Percentiles rank a stretch among this genome's conserved stretches.
Evolutionary conservation across 2,888 invertebrate species (phyloP).

Genomic region (Nudaria mundana): DNA sequence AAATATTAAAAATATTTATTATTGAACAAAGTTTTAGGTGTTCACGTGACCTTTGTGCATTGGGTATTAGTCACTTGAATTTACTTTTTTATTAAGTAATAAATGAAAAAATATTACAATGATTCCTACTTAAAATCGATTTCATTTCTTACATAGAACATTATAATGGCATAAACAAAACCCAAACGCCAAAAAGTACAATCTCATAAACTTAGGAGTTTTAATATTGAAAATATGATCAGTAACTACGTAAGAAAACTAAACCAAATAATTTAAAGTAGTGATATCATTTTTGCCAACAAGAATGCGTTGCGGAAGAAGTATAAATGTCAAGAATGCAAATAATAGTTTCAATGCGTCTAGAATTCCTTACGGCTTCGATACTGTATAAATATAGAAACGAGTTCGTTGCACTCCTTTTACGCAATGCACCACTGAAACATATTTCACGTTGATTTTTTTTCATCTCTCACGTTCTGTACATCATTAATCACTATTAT

Average conservation of each 20-base stretch:
- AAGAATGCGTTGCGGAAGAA: slow-evolving; percentile 47
- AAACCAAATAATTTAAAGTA: slow-evolving; percentile 19
- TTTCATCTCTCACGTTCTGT: slow-evolving; percentile 21
- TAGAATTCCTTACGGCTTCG: slow-evolving; percentile 56
- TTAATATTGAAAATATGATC: too few relatives aligned
- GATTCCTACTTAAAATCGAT: too few relatives aligned
- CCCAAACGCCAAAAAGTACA: too few relatives aligned
- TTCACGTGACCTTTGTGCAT: too few relatives aligned
- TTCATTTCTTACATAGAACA: too few relatives aligned
- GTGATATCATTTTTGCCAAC: slow-evolving; percentile 24
- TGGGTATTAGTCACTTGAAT: too few relatives aligned
- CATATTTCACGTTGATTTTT: slow-evolving; percentile 35
- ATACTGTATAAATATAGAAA: slow-evolving; percentile 59
- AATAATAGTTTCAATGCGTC: slow-evolving; percentile 61
- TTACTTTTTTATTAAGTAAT: too few relatives aligned
- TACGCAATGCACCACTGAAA: slow-evolving; percentile 48
- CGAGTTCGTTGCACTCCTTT: slow-evolving; percentile 67
- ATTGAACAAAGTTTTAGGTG: too few relatives aligned
- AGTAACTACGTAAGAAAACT: too few relatives aligned
- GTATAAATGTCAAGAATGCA: slow-evolving; percentile 64
- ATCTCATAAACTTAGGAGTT: too few relatives aligned
- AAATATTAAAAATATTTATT: not conserved
- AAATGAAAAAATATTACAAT: too few relatives aligned
- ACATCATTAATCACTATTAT: slow-evolving; percentile 29
- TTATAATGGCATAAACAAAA: too few relatives aligned